A percentile compares a stretch with the other conserved stretches of the same genome.
Evolutionary conservation across 2,888 invertebrate species (phyloP).

Genomic region (Molorchus minor): DNA sequence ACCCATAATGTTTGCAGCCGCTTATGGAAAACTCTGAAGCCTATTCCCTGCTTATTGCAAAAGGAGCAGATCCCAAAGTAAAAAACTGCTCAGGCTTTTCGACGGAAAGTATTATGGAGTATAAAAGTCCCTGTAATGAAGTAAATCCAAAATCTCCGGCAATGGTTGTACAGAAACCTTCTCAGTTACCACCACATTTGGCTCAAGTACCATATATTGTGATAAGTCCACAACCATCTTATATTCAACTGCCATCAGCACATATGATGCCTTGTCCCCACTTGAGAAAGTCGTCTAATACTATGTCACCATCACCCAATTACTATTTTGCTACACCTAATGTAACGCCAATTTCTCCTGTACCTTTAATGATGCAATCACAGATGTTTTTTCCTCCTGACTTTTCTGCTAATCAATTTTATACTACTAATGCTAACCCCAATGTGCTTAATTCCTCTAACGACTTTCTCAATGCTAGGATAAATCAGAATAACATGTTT

Average conservation of each 20-base stretch:
- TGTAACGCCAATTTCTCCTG: conserved; percentile 37
- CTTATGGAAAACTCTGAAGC: conserved; percentile 49
- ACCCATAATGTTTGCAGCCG: conserved; percentile 57
- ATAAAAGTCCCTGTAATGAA: conserved; percentile 33
- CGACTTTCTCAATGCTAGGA: conserved; percentile 36
- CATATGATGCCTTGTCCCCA: conserved; percentile 7
- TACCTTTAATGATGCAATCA: conserved; percentile 14
- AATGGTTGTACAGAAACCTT: conserved; percentile 26
- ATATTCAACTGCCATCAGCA: conserved; percentile 4
- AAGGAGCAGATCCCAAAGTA: conserved; percentile 45
- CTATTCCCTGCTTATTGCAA: conserved; percentile 43
- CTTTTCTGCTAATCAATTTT: conserved; percentile 39
- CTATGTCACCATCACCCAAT: conserved; percentile 34
- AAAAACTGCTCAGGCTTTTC: conserved; percentile 48
- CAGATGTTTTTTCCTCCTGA: conserved; percentile 47
- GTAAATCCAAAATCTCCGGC: not conserved
- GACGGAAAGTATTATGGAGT: conserved; percentile 44
- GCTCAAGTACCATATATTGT: conserved; percentile 24
- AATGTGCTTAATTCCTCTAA: conserved; percentile 18
- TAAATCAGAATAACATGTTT: conserved; percentile 20
- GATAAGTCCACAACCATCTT: conserved; percentile 28
- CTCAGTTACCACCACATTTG: conserved; percentile 26
- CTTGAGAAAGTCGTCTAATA: conserved; percentile 39
- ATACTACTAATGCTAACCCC: conserved; percentile 27
- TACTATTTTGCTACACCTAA: conserved; percentile 36